These are phyloP conservation scores for Acromyrmex heyeri DNA, from an alignment of 1,140 invertebrate genomes.

Conservation along the genomic window DNA sequence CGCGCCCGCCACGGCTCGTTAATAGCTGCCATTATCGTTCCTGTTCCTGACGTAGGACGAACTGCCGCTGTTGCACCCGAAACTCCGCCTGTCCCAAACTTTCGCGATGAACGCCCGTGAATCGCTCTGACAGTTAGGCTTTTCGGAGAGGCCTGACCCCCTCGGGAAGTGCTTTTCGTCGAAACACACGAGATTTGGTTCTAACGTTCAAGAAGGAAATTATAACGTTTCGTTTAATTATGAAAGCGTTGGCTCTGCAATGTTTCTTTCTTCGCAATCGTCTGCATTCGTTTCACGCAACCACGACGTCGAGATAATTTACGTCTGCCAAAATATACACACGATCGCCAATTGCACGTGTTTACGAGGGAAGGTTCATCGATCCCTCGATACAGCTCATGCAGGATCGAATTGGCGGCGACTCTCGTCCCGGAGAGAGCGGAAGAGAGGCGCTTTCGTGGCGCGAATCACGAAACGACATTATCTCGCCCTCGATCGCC, in stretches of 20 bases:
- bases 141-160: neutral
- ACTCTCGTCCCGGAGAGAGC: neutral
- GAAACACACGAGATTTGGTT: neutral
- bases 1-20: constrained; percentile 83
- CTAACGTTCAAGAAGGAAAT: neutral
- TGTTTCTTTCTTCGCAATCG: neutral
- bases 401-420: neutral
- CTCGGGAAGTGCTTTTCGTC: constrained; percentile 6
- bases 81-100: constrained; percentile 71
- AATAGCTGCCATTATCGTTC: constrained; percentile 85
- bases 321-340: constrained; percentile 16
- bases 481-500: constrained; percentile 57
- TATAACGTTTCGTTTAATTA: constrained; percentile 2
- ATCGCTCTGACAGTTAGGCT: constrained; percentile 58
- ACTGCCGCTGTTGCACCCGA: constrained; percentile 54
- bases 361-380: constrained; percentile 17
- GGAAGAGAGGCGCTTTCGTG: constrained; percentile 1
- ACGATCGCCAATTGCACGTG: neutral
- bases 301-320: constrained; percentile 1
- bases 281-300: neutral
- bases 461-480: constrained; percentile 48
- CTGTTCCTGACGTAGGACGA: constrained; percentile 67
- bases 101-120: constrained; percentile 48
- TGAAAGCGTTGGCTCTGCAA: neutral
- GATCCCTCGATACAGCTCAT: constrained; percentile 1